Evolutionary conservation across 1,140 invertebrate genomes (phyloP).

Genomic region (Pissodes strobi): DNA sequence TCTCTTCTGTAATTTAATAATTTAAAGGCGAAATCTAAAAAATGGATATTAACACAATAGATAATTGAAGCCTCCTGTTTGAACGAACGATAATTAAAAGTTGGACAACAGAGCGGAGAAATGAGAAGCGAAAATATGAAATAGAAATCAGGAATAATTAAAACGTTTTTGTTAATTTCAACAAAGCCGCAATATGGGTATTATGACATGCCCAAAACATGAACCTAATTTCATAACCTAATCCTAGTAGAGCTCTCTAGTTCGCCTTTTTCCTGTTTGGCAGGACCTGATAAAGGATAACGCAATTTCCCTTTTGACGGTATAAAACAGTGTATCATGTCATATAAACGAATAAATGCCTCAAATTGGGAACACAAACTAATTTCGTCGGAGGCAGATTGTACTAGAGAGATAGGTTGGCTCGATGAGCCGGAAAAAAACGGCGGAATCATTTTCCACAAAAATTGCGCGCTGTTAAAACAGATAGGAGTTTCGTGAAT

Average conservation of each 20-base stretch:
- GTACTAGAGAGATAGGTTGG: constrained; percentile 9
- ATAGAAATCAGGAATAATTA: no score
- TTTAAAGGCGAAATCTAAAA: no score
- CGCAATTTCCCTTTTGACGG: constrained; percentile 25
- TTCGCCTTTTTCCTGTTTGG: constrained; percentile 8
- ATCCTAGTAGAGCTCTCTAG: background rate
- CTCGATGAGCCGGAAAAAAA: constrained; percentile 24
- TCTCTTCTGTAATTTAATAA: no score
- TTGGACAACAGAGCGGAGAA: no score
- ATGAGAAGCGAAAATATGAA: no score
- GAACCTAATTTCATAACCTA: background rate
- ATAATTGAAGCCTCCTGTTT: no score
- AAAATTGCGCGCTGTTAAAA: constrained; percentile 10
- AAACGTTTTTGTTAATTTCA: no score
- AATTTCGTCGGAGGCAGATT: constrained; percentile 32
- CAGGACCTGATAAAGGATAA: constrained; percentile 25
- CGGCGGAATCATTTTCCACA: constrained; percentile 2
- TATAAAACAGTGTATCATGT: constrained; percentile 31
- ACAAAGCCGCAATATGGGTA: no score
- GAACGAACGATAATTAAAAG: no score
- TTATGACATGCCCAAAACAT: no score
- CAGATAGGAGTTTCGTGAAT: background rate
- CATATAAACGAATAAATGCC: constrained; percentile 35
- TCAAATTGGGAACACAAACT: constrained; percentile 34
- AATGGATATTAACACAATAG: no score